Base-by-base conservation (phyloP, 2,888 invertebrate genomes). In the Cantharis nigra region DNA sequence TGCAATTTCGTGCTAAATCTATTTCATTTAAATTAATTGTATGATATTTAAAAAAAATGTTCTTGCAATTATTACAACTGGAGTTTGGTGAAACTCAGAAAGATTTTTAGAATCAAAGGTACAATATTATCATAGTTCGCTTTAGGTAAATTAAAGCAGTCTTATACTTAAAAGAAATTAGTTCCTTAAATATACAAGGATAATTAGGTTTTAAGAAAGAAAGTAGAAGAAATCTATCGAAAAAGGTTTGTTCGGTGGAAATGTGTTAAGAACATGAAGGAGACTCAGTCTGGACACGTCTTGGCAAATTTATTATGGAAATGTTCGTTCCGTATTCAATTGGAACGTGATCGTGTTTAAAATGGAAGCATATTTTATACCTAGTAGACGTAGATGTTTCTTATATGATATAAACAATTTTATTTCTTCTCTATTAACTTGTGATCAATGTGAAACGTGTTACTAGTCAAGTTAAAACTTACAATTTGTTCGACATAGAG, bases 261-360 rank as follows among this genome's bases (percentile, higher is more conserved):
- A 69, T 62, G 33, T 33, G 69, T 65, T 70, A 78, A 78, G 78
- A 69, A 64, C 67, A 72, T 63, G 71, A 20, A 81, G 79, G 77
- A 86, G 86, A 85, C 86, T 83, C 78, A 86, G 86, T 86, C 87
- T 83, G 85, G 85, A 85, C 87, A 87, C 87, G 87, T 87, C 83
- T 79, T 84, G 76, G 82, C 84, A 85, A 87, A 87, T 87, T 87
- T 87, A 87, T 87, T 87, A 87, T 87, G 88, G 87, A 87, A 87
- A 88, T 88, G 86, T 85, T 85, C 86, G 85, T 87, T 86, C 86
- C 86, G 87, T 85, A 87, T 88, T 88, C 87, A 87, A 87, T 87
- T 87, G 85, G 86, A 83, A 87, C 87, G 87, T 87, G 87, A 88
- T 87, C 87, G 86, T 84, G 87, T 87, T 88, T 86, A 87, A 87